Evolutionary conservation across 2,888 invertebrate species (phyloP).

Genomic region (Trichacis sp.): DNA sequence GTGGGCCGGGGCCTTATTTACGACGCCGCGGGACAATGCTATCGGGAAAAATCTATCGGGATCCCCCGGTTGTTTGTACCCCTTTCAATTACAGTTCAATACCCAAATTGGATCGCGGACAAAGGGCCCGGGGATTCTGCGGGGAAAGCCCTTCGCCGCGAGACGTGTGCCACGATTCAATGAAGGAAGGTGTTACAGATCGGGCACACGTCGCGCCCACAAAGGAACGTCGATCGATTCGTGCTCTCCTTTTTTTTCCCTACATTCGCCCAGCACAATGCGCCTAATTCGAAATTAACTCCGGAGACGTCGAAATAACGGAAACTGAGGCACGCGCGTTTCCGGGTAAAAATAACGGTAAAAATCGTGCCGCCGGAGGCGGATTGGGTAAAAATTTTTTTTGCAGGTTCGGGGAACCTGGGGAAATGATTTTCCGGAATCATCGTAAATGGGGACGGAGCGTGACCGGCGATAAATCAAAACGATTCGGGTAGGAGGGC

Average conservation of each 20-base stretch:
- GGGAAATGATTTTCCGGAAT: background rate
- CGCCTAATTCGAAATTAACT: no score
- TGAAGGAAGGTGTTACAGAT: slow-evolving; percentile 63
- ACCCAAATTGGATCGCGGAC: slow-evolving; percentile 64
- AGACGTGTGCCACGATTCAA: slow-evolving; percentile 42
- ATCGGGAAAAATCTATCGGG: slow-evolving; percentile 57
- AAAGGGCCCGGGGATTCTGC: slow-evolving; percentile 38
- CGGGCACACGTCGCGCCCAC: slow-evolving; percentile 46
- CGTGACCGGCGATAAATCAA: background rate
- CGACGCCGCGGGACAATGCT: slow-evolving; percentile 65
- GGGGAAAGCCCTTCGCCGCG: slow-evolving; percentile 41
- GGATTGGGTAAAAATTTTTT: no score
- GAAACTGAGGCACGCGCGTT: no score
- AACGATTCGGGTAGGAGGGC: no score
- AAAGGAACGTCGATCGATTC: slow-evolving; percentile 35
- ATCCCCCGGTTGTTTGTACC: slow-evolving; percentile 37
- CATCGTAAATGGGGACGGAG: background rate
- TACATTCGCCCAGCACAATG: background rate
- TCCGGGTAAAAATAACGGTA: no score
- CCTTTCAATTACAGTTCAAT: slow-evolving; percentile 66
- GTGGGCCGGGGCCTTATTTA: slow-evolving; percentile 56
- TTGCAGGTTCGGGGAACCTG: no score
- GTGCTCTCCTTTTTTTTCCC: slow-evolving; percentile 17
- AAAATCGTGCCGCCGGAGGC: no score
- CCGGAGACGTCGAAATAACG: no score